phyloP scores from a whole-genome alignment of 2,888 invertebrate species.

The Monoplex corrugatus region DNA sequence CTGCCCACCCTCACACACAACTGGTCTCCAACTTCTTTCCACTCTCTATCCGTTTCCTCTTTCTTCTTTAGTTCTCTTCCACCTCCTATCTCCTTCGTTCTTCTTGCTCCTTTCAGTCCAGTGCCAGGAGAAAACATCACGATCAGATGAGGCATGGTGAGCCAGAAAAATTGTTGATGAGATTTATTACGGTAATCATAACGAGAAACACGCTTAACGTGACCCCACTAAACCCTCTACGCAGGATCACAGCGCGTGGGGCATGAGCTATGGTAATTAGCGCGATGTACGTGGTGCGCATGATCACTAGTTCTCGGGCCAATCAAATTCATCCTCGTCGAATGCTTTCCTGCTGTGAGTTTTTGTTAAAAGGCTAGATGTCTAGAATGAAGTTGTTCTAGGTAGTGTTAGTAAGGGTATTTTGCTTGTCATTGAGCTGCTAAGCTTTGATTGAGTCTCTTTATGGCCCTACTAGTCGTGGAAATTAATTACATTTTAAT shows the following conservation, averaged over 20 bases:
- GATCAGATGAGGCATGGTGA: neutral
- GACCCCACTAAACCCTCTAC: conserved; percentile 4
- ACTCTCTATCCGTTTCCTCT: no score
- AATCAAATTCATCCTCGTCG: conserved; percentile 30
- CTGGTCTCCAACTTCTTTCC: no score
- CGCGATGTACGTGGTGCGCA: conserved; percentile 22
- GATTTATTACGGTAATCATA: conserved; percentile 44
- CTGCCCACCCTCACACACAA: no score
- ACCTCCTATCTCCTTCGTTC: neutral
- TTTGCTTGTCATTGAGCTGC: neutral
- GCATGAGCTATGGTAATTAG: conserved; percentile 34
- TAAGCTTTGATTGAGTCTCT: no score
- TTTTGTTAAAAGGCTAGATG: conserved; percentile 7
- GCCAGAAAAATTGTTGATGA: neutral
- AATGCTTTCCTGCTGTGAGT: neutral
- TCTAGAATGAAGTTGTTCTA: conserved; percentile 3
- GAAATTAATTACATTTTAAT: no score
- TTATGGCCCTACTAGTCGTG: no score
- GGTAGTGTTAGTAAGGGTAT: neutral
- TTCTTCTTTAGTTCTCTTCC: no score
- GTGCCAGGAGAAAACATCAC: neutral
- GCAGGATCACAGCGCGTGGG: neutral
- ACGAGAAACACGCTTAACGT: conserved; percentile 31
- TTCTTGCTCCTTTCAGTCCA: neutral
- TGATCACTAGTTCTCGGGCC: conserved; percentile 6